Evolutionary conservation across 2,797 vertebrate genomes (phyloP).

Genomic region (Ambastaia sidthimunki): DNA sequence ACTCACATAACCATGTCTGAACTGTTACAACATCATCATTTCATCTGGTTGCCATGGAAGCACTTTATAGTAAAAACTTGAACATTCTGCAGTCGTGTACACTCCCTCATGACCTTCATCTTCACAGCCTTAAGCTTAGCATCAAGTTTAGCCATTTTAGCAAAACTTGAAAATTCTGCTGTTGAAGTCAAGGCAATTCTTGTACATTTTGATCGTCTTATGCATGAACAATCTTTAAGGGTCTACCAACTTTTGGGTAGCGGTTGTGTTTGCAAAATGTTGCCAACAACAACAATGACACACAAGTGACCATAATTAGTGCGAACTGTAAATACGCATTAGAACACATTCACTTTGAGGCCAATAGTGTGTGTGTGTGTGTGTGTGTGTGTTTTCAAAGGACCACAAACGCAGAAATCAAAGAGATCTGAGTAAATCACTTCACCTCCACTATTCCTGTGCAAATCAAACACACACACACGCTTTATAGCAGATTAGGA

Average conservation of each 20-base stretch:
- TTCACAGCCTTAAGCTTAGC: neutral
- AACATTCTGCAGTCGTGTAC: neutral
- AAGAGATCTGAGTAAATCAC: slow-evolving; percentile 51
- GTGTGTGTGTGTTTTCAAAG: slow-evolving; percentile 35
- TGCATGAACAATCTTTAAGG: neutral
- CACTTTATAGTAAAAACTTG: neutral
- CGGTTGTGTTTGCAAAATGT: neutral
- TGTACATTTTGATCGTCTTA: neutral
- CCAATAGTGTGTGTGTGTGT: slow-evolving; percentile 17
- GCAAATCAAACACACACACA: slow-evolving; percentile 59
- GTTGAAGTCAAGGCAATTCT: neutral
- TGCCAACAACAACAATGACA: neutral
- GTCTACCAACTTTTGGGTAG: neutral
- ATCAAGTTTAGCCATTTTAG: neutral
- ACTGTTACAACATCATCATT: slow-evolving; percentile 1
- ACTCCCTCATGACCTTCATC: neutral
- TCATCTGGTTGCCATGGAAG: neutral
- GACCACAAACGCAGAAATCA: slow-evolving; percentile 43
- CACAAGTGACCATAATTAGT: neutral
- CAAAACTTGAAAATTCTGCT: neutral
- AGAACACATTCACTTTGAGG: neutral
- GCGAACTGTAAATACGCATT: neutral
- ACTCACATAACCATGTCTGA: neutral
- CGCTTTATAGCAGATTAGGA: slow-evolving; percentile 60
- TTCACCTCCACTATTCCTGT: slow-evolving; percentile 65